Evolutionary conservation across 2,113 vertebrate species (phyloP).

Genomic region (Pelobates fuscus): DNA sequence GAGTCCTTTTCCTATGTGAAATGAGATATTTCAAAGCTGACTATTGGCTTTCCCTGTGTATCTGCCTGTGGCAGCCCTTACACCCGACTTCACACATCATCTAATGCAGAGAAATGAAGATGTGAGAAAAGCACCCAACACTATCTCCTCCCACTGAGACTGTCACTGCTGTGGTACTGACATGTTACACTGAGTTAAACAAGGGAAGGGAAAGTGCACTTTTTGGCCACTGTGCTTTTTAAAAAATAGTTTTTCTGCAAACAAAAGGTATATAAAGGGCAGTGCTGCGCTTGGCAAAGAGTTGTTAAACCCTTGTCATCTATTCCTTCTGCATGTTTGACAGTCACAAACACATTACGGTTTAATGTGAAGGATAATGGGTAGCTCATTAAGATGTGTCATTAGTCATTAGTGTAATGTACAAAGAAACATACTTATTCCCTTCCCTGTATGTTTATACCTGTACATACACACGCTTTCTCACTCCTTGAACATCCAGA

Average conservation of each 20-base stretch:
- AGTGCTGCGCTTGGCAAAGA: not conserved
- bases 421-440: too few species aligned
- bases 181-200: conserved; percentile 49
- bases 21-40: conserved; percentile 15
- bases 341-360: conserved; percentile 14
- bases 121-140: conserved; percentile 47
- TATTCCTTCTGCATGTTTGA: conserved; percentile 17
- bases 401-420: too few species aligned
- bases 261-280: not conserved
- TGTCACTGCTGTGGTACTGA: conserved; percentile 44
- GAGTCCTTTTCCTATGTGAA: conserved; percentile 21
- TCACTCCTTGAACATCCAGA: too few species aligned
- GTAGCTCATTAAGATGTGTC: not conserved
- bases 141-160: conserved; percentile 62
- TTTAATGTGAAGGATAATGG: conserved; percentile 4
- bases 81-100: conserved; percentile 55
- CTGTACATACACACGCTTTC: too few species aligned
- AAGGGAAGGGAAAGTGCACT: conserved; percentile 22
- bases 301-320: not conserved
- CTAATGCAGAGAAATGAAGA: conserved; percentile 30
- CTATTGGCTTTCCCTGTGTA: conserved; percentile 43
- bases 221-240: not conserved
- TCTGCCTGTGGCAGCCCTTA: conserved; percentile 53
- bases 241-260: not conserved
- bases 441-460: too few species aligned